Percentiles rank a stretch among this genome's conserved stretches.
Conservation (phyloP, 2,888 invertebrate species). For the Ichneumoninae sp. region DNA sequence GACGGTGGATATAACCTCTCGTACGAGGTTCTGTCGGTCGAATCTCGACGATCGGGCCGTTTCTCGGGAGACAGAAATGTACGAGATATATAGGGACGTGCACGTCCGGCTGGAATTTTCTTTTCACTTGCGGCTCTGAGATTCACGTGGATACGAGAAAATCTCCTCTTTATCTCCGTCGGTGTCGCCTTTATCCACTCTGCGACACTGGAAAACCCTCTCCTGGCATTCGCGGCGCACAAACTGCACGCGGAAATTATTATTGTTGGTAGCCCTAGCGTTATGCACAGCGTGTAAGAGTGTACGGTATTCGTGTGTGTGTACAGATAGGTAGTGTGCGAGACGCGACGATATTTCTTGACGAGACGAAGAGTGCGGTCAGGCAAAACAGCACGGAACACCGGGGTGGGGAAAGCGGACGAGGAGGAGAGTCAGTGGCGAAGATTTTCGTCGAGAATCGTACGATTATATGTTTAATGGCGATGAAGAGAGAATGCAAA, state of each 20-base stretch:
- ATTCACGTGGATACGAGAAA: conserved; percentile 33
- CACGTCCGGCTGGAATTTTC: neutral
- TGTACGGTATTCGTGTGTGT: neutral
- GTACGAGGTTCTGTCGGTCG: neutral
- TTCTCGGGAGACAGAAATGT: neutral
- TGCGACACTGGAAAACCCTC: conserved; percentile 26
- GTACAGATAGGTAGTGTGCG: neutral
- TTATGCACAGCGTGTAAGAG: conserved; percentile 6
- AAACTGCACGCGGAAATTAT: conserved; percentile 7
- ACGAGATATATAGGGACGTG: neutral
- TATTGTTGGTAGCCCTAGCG: neutral
- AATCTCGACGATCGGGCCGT: neutral
- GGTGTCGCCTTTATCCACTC: neutral
- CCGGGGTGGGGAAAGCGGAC: neutral
- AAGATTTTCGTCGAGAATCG: neutral
- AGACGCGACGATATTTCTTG: conserved; percentile 23
- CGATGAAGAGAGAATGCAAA: neutral
- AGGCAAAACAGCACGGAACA: conserved; percentile 8
- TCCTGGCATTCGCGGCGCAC: neutral
- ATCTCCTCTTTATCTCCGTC: conserved; percentile 21
- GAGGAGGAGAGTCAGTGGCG: neutral
- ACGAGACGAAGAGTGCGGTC: neutral
- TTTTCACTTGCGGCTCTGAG: neutral
- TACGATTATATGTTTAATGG: neutral
- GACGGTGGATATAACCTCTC: neutral